Evolutionary conservation across 2,113 vertebrate species (phyloP).

Genomic region (Atlantisia rogersi): DNA sequence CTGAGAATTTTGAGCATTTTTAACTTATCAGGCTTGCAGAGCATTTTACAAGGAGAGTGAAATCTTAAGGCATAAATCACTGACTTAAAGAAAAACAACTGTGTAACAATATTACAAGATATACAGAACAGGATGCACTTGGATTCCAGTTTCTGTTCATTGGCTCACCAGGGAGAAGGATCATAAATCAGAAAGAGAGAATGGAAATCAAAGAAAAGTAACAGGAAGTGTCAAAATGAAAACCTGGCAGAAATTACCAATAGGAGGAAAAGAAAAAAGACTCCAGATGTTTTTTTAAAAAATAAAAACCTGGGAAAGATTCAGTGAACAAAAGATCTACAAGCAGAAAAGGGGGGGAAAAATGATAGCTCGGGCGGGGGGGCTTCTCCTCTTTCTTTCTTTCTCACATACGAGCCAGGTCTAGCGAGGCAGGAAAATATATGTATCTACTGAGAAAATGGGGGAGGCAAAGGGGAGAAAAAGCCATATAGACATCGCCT

Average conservation of each 20-base stretch:
- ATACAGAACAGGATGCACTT: slow-evolving; percentile 62
- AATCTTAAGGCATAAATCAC: slow-evolving; percentile 56
- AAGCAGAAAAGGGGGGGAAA: slow-evolving; percentile 28
- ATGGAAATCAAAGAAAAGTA: slow-evolving; percentile 65
- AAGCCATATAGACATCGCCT: not conserved
- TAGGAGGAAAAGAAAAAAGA: slow-evolving; percentile 36
- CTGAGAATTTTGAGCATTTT: slow-evolving; percentile 47
- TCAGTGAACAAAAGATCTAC: slow-evolving; percentile 29
- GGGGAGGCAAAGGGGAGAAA: not conserved
- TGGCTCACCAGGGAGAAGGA: slow-evolving; percentile 46
- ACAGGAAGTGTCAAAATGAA: slow-evolving; percentile 71
- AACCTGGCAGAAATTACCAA: slow-evolving; percentile 67
- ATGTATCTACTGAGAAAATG: not conserved
- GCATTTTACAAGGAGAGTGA: slow-evolving; percentile 56
- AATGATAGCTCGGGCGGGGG: not conserved
- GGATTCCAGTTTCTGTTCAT: slow-evolving; percentile 52
- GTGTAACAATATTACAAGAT: slow-evolving; percentile 62
- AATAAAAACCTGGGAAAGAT: slow-evolving; percentile 13
- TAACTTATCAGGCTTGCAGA: slow-evolving; percentile 23
- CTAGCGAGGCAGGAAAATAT: not conserved
- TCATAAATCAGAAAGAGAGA: slow-evolving; percentile 63
- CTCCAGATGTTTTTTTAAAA: slow-evolving; percentile 43
- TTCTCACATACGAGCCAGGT: not conserved
- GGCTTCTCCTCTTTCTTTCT: not conserved
- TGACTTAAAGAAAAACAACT: slow-evolving; percentile 67